Conservation (phyloP, 2,888 invertebrate species). For the Platycheirus rosarum region DNA sequence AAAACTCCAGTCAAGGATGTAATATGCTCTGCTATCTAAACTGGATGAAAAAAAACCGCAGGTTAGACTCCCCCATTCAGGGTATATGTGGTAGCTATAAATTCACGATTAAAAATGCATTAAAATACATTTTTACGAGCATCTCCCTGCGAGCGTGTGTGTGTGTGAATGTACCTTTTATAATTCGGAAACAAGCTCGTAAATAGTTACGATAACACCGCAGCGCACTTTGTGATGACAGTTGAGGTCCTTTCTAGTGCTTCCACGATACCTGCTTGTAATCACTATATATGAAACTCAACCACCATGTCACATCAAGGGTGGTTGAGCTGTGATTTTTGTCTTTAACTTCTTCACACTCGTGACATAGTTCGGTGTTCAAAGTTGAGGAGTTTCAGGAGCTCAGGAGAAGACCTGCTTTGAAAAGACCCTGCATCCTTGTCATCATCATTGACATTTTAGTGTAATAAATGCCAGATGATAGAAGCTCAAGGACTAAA, state of each 20-base stretch:
- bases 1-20: constrained; percentile 7
- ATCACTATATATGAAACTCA: constrained; percentile 13
- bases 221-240: constrained; percentile 24
- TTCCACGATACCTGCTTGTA: neutral
- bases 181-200: constrained; percentile 71
- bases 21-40: too few species aligned
- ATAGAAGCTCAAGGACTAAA: constrained; percentile 46
- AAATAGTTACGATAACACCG: constrained; percentile 50
- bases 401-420: neutral
- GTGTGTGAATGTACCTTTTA: constrained; percentile 59
- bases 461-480: constrained; percentile 53
- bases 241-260: constrained; percentile 8
- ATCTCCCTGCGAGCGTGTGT: constrained; percentile 1
- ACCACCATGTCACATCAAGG: constrained; percentile 7
- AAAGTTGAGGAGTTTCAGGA: neutral
- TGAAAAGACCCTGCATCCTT: constrained; percentile 16
- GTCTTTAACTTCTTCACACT: constrained; percentile 13
- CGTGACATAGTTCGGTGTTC: constrained; percentile 3
- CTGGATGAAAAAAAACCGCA: too few species aligned
- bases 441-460: constrained; percentile 45
- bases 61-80: neutral
- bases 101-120: constrained; percentile 75
- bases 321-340: constrained; percentile 37
- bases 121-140: constrained; percentile 65
- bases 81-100: constrained; percentile 67